Base-by-base conservation (phyloP, 2,888 invertebrate genomes). In the Napeogenes sylphis region DNA sequence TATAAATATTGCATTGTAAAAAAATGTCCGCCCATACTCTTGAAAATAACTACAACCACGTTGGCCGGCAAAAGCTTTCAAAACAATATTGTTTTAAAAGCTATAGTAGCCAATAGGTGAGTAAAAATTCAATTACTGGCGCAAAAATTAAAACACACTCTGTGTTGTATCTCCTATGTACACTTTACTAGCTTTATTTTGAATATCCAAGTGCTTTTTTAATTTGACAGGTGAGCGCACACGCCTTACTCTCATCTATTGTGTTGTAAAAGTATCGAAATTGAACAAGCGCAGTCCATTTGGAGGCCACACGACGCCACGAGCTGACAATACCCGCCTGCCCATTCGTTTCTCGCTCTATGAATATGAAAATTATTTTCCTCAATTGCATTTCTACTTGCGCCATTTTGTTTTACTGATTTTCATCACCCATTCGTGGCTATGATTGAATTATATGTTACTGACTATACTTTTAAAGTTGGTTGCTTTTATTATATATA, bases 261-360 rank as follows among this genome's bases (percentile, higher is more conserved):
- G 90, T 90, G 81, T 87, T 83, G 85, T 81, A 78, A 88, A 86
- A 88, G 90, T 89, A 90, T 90, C 87, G 87, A 85, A 89, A 90
- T 89, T 88, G 89, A 85, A 88, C 84, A 82, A 77, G 78, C 81
- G 77, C 79, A 77, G 82, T 88, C 90, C 88, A 88, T 87, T 89
- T 87, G 82, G 81, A 80, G 71, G 71, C 79, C 82, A 78, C 83
- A 82, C 21, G 21, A 21, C 21, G 21, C 21, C 21, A 21, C 1
- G 21, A 21, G 21, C 76, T 75, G 81, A 87, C 87, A 89, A 88
- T 89, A 83, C 80, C 80, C 75, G 77, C 75, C 70, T 75, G 78
- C 67, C 78, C 81, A 79, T 84, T 83, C 84, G 82, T 75, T 78
- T 80, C 81, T 82, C 81, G 77, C 80, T 75, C 74, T 75, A 77